Evolutionary conservation across 2,113 vertebrate species (phyloP).

Genomic region (Ginglymostoma cirratum): DNA sequence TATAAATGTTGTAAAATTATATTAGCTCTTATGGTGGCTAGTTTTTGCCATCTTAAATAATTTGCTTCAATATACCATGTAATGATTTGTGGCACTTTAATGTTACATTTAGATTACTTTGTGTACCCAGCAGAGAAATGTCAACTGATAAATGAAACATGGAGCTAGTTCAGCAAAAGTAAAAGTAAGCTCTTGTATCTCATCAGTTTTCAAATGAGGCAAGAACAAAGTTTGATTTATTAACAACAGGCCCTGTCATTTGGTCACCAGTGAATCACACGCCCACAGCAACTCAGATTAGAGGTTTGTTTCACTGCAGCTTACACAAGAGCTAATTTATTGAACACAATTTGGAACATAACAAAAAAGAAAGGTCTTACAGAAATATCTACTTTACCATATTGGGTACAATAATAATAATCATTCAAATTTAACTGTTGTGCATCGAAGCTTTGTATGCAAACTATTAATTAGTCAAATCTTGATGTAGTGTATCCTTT

Average conservation of each 20-base stretch:
- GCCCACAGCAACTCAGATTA: constrained; percentile 44
- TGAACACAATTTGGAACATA: constrained; percentile 30
- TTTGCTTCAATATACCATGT: constrained; percentile 10
- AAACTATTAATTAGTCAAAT: not conserved
- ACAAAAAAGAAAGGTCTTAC: not conserved
- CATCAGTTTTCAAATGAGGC: constrained; percentile 34
- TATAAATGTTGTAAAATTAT: not conserved
- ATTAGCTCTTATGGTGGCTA: not conserved
- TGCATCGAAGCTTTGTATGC: not conserved
- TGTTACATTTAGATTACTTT: not conserved
- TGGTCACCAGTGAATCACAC: constrained; percentile 42
- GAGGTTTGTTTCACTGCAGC: constrained; percentile 35
- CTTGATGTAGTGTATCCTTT: not conserved
- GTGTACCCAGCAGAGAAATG: not conserved
- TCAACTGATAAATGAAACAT: constrained; percentile 28
- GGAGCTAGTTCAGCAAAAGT: not conserved
- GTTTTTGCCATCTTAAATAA: not conserved
- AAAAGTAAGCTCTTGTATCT: constrained; percentile 21
- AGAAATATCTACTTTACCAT: constrained; percentile 2
- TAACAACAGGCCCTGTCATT: constrained; percentile 35
- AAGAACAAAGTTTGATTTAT: constrained; percentile 45
- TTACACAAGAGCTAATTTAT: constrained; percentile 40
- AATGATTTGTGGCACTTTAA: not conserved
- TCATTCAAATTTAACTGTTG: not conserved
- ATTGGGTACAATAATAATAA: not conserved